Evolutionary conservation across 2,797 vertebrate genomes (phyloP).

Genomic region (Pangasius larnaudii): DNA sequence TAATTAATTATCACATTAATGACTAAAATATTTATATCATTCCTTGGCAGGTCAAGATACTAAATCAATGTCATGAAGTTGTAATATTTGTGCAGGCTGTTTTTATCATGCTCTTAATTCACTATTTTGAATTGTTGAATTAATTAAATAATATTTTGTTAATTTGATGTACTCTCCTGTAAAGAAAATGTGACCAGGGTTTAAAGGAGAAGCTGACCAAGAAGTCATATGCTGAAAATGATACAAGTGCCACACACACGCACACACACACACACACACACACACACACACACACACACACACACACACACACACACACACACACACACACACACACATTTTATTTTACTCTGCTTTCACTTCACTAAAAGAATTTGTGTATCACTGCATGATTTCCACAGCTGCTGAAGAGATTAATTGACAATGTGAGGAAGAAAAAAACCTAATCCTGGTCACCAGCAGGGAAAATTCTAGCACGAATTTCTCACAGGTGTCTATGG

Average conservation of each 20-base stretch:
- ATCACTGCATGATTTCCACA: conserved; percentile 66
- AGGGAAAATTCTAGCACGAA: conserved; percentile 65
- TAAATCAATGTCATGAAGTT: not conserved
- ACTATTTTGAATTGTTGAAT: not conserved
- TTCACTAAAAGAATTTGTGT: conserved; percentile 52
- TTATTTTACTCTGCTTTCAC: conserved; percentile 46
- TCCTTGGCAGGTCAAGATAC: not conserved
- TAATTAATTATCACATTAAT: not conserved
- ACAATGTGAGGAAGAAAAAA: conserved; percentile 58
- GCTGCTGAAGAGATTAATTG: conserved; percentile 65
- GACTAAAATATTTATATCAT: not conserved
- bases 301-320: conserved; percentile 11
- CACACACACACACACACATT: not conserved
- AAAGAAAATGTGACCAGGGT: not conserved
- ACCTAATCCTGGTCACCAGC: conserved; percentile 65
- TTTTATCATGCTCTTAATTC: not conserved
- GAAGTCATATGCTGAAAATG: conserved; percentile 30
- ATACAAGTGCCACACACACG: not conserved
- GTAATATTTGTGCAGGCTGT: not conserved
- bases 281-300: not conserved
- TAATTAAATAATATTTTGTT: not conserved
- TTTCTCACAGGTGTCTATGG: conserved; percentile 69
- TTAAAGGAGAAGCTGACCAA: not conserved
- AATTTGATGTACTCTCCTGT: not conserved
- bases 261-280: not conserved